Evolutionary conservation across 2,113 vertebrate species (phyloP).

Genomic region (Brevimyrus niger): DNA sequence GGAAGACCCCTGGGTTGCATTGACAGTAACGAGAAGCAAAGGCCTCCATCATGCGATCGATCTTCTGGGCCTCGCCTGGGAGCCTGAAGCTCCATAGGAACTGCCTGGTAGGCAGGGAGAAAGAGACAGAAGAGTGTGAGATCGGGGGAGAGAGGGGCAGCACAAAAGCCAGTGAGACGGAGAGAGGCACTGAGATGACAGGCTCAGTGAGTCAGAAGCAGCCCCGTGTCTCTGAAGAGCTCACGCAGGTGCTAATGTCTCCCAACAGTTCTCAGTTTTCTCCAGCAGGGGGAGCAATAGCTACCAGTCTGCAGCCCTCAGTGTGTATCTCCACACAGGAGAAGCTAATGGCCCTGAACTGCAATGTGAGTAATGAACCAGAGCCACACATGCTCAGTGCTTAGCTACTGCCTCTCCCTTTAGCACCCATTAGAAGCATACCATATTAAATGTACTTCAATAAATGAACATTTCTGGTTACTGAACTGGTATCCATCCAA

Average conservation of each 20-base stretch:
- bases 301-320: background rate
- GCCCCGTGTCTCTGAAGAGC: background rate
- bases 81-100: slow-evolving; percentile 97
- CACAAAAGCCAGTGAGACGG: background rate
- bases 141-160: background rate
- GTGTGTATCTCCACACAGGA: background rate
- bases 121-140: background rate
- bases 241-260: background rate
- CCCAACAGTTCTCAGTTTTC: background rate
- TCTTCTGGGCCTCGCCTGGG: slow-evolving; percentile 95
- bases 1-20: slow-evolving; percentile 94
- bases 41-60: slow-evolving; percentile 97
- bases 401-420: background rate
- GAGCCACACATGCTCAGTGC: background rate
- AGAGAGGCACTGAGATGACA: background rate
- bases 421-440: background rate
- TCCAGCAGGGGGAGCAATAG: background rate
- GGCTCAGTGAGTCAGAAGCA: background rate
- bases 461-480: background rate
- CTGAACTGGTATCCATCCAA: background rate
- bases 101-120: slow-evolving; percentile 60
- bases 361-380: background rate
- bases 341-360: background rate
- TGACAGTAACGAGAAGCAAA: slow-evolving; percentile 94
- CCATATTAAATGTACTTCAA: background rate